Percentiles rank a stretch among this genome's conserved stretches.
Evolutionary conservation across 2,797 vertebrate genomes (phyloP).

Genomic region (Falco berigora): DNA sequence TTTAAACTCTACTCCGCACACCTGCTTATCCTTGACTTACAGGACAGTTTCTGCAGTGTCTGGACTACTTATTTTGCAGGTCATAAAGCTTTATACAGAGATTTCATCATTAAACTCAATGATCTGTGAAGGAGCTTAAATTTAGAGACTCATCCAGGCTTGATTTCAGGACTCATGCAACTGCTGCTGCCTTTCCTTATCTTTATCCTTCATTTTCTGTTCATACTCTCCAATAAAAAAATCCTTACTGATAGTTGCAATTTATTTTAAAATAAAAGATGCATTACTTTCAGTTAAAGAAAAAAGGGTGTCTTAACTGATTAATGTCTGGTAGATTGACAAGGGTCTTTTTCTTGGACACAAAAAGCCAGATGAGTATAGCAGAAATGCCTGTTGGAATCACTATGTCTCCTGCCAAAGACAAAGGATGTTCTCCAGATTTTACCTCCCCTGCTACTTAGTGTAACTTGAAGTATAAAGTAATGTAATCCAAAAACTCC

Average conservation of each 20-base stretch:
- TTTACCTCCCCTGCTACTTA: background rate
- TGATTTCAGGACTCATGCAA: background rate
- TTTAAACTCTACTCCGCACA: background rate
- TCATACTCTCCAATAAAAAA: background rate
- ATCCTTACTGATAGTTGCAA: background rate
- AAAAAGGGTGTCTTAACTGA: background rate
- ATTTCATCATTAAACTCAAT: background rate
- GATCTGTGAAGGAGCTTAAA: slow-evolving; percentile 20
- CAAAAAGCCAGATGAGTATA: background rate
- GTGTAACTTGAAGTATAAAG: background rate
- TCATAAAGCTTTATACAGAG: slow-evolving; percentile 2
- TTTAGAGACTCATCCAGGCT: background rate
- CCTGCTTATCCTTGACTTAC: background rate
- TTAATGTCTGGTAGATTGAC: background rate
- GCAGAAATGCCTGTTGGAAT: background rate
- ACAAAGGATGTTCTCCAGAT: background rate
- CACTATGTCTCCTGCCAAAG: background rate
- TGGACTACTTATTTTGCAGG: background rate
- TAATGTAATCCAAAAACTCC: background rate
- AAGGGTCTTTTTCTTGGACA: background rate
- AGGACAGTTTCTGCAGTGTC: background rate
- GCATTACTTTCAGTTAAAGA: background rate
- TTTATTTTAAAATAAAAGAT: background rate
- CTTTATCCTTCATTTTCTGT: background rate
- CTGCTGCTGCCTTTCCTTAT: background rate